Evolutionary conservation across 2,888 invertebrate species (phyloP).

Genomic region (Rhogogaster chlorosoma): DNA sequence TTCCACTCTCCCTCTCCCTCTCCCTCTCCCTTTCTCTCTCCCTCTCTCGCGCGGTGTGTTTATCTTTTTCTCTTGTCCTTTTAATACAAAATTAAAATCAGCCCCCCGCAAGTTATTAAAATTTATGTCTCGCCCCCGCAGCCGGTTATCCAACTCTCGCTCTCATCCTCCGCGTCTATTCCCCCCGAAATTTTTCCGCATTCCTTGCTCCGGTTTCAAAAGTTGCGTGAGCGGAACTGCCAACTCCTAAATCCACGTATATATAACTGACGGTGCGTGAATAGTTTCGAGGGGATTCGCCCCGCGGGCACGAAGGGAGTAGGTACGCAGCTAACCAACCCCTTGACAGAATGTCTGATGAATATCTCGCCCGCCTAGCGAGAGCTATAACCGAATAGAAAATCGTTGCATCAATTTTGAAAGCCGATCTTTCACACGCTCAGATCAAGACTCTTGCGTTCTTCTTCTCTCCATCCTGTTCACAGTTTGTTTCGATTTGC

Average conservation of each 20-base stretch:
- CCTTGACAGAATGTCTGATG: constrained; percentile 66
- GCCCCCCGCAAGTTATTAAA: constrained; percentile 60
- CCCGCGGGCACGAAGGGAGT: neutral
- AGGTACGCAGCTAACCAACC: constrained; percentile 59
- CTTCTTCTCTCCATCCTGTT: neutral
- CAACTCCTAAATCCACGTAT: constrained; percentile 60
- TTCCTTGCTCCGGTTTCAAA: constrained; percentile 54
- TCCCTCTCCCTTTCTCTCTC: neutral
- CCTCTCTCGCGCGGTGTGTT: constrained; percentile 49
- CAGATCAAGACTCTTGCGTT: neutral
- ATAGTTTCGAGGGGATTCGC: constrained; percentile 57
- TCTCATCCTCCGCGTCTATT: neutral
- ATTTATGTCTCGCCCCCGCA: constrained; percentile 62
- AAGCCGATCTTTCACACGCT: neutral
- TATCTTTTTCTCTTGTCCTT: neutral
- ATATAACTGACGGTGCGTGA: constrained; percentile 63
- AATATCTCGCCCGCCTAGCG: constrained; percentile 60
- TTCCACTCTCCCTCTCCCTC: constrained; percentile 45
- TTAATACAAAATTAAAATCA: constrained; percentile 14
- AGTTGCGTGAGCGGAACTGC: constrained; percentile 52
- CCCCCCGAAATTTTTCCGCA: constrained; percentile 50
- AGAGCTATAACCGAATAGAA: constrained; percentile 27
- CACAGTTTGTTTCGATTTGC: neutral
- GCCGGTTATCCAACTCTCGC: constrained; percentile 50
- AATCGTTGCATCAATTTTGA: neutral